Base-by-base conservation (phyloP, 2,797 vertebrate species). In the Enteromius paludinosus region DNA sequence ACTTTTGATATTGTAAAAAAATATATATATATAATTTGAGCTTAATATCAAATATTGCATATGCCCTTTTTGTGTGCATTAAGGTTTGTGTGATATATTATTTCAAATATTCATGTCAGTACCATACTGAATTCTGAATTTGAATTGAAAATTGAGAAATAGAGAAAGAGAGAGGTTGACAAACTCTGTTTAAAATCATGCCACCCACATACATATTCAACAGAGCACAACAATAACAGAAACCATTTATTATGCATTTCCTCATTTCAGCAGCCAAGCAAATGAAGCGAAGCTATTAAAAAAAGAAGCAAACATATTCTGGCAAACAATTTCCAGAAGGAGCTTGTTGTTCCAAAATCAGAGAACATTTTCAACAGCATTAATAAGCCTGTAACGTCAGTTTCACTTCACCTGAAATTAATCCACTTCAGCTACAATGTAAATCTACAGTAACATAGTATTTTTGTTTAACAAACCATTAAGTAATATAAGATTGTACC, bases 191-290 rank as follows among this genome's bases (percentile, higher is more conserved):
- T n/a, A 59, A 59, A 41, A 52, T 25, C n/a, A 41, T 23, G 20
- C 71, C 7, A 7, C 49, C 49, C 20, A 38, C 30, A 23, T 41
- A 23, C 20, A 56, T 59, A 74, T 41, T 54, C 49, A 56, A 52
- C 45, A 72, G 45, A 72, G 35, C 35, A 38, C 3, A 77, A 77
- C 38, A 64, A 45, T n/a, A 78, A 35, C 56, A 65, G 25, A 45
- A 11, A 20, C 3, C 41, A 15, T 23, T 23, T 56, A 45, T 64
- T 77, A 77, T 10, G 38, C 23, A 77, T 47, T 77, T 74, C 20
- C 2, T 54, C 49, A 74, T 35, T 56, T 25, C 25, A 30, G 10
- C 25, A 64, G 74, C 17, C 38, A 47, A 45, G 23, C 45, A 33
- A 62, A 77, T 14, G 2, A 43, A 62, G 49, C 20, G 35, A 76